phyloP scores from a whole-genome alignment of 2,888 invertebrate genomes.

The Diarsia brunnea region DNA sequence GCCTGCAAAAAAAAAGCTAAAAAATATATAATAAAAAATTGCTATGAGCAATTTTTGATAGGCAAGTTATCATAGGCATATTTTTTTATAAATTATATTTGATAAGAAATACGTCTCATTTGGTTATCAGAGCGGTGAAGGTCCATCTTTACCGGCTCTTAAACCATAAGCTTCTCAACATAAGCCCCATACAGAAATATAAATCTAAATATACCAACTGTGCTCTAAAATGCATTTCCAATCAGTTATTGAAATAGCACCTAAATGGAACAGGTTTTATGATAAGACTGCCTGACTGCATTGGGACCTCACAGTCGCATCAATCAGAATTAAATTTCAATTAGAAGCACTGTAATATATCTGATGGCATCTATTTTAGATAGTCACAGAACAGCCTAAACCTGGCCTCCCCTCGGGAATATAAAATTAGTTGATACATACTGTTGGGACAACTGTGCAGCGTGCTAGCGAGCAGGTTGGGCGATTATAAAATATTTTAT shows the following conservation, averaged over 20 bases:
- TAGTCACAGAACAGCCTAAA: constrained; percentile 37
- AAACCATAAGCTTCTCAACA: too few relatives aligned
- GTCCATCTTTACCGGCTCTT: too few relatives aligned
- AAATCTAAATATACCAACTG: not conserved
- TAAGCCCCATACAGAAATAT: not conserved
- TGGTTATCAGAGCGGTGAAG: too few relatives aligned
- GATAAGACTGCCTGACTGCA: not conserved
- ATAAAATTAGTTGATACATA: constrained; percentile 59
- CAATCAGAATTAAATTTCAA: constrained; percentile 45
- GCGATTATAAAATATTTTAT: not conserved
- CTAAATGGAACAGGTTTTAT: constrained; percentile 11
- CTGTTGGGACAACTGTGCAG: not conserved
- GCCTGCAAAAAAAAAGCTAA: too few relatives aligned
- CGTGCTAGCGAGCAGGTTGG: not conserved
- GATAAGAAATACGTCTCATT: too few relatives aligned
- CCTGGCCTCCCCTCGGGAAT: constrained; percentile 43
- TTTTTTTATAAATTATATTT: too few relatives aligned
- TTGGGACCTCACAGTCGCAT: not conserved
- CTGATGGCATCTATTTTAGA: constrained; percentile 44
- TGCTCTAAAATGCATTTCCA: not conserved
- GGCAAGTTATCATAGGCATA: too few relatives aligned
- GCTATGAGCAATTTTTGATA: too few relatives aligned
- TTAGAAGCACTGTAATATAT: constrained; percentile 43
- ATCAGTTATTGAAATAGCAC: not conserved
- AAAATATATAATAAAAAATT: too few relatives aligned